Evolutionary conservation across 2,113 vertebrate genomes (phyloP), one percentile per base, ranked within the genome.

Genomic region (Agelaius phoeniceus): DNA sequence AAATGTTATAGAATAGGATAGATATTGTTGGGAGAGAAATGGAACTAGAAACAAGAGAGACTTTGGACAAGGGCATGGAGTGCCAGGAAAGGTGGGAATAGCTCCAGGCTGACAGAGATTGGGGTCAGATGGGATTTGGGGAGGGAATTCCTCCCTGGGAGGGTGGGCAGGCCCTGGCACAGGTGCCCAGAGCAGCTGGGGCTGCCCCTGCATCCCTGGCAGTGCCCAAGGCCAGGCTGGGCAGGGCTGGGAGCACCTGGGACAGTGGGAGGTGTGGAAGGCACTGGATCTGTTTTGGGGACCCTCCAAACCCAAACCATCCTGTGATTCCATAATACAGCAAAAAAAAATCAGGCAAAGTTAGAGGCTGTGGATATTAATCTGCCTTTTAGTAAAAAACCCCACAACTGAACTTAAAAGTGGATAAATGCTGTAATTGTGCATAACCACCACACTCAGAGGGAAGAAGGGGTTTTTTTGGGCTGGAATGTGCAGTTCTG

Each of bases 71-170:
- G 12, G 55, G 4, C 46, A 21, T 48, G 46, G 46, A 48, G 21
- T 48, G 46, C 46, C 46, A 48, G 46, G 46, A 48, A 48, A 48
- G 22, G 46, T 48, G 46, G 8, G 5, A 31, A 31, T 9, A 12
- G 33, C n/a, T 78, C 30, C 39, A 54, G 27, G 54, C 46, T 13
- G 39, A 22, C 0, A 39, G 17, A 15, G 2, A 27, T 12, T 18
- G 5, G 18, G 19, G 27, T 28, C 31, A 62, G 10, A 23, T 6
- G 27, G 31, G 44, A 35, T 58, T 66, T 51, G 15, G 19, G 43
- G 59, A 20, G 30, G 30, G 3, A 65, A 51, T 23, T 3, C 0
- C 0, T 37, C 5, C 16, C 22, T 24, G 31, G 0, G 4, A 51
- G 43, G 43, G 17, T 65, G 58, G 13, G 1, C 0, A 72, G 43